Percentiles rank a stretch among this genome's conserved stretches.
Evolutionary conservation across 2,113 vertebrate species (phyloP).

Genomic region (Pteropus alecto): DNA sequence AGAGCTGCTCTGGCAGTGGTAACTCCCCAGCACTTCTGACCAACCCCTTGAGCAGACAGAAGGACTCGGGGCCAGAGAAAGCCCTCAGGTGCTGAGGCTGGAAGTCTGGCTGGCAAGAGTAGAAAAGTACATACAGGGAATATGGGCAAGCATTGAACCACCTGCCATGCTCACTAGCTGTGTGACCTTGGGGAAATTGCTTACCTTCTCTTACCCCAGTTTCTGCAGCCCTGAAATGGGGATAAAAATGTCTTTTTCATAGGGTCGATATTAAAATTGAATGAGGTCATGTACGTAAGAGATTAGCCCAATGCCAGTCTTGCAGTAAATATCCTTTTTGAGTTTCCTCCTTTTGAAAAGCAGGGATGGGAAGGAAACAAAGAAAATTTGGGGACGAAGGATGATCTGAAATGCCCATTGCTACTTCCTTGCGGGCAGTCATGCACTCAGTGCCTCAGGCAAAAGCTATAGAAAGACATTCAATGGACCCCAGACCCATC

Average conservation of each 20-base stretch:
- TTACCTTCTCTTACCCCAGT: not conserved
- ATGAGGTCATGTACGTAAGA: not conserved
- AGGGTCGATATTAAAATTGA: not conserved
- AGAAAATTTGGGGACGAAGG: not conserved
- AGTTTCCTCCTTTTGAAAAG: not conserved
- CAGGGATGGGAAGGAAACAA: not conserved
- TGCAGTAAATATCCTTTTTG: not conserved
- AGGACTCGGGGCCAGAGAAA: not conserved
- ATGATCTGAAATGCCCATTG: not conserved
- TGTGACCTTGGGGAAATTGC: not conserved
- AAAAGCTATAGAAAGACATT: slow-evolving; percentile 6
- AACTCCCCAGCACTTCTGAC: not conserved
- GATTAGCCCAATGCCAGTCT: not conserved
- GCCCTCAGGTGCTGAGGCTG: not conserved
- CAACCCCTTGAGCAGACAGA: not conserved
- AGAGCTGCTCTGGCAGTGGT: not conserved
- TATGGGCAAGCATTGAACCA: not conserved
- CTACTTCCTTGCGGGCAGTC: not conserved
- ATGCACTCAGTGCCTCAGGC: not conserved
- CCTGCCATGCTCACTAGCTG: not conserved
- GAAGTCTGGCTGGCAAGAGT: not conserved
- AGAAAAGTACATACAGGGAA: not conserved
- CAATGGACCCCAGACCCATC: not conserved
- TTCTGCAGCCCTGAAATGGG: not conserved
- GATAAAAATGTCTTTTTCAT: not conserved